Evolutionary conservation across 92 coral and sea anemone species (phyloP).

Genomic region (Siderastrea radians): DNA sequence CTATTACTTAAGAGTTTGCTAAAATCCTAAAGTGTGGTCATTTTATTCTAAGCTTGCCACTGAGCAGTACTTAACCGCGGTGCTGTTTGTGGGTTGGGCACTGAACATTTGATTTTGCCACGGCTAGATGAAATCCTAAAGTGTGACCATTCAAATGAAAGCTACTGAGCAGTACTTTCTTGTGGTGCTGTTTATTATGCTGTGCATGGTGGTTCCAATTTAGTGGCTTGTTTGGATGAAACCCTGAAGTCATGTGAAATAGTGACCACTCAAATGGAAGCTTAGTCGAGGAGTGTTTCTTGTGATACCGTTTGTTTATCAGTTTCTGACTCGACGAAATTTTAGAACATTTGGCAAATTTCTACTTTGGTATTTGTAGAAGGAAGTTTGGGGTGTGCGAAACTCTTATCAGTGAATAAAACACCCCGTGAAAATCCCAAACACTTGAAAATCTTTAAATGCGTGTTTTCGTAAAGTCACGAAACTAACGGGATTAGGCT

Average conservation of each 20-base stretch:
- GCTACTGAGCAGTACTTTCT: no score
- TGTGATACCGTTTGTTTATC: neutral
- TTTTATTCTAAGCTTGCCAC: no score
- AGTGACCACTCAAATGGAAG: no score
- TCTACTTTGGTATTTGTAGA: neutral
- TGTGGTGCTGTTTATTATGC: no score
- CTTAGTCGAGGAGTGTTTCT: neutral
- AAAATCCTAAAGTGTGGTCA: no score
- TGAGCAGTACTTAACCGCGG: no score
- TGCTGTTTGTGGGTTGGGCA: no score
- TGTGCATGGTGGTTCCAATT: neutral
- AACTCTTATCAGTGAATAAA: neutral
- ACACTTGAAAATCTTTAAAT: neutral
- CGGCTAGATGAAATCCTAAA: no score
- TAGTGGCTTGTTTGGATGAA: neutral
- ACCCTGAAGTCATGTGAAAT: neutral
- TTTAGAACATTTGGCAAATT: neutral
- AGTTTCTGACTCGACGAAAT: neutral
- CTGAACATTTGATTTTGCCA: no score
- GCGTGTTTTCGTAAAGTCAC: conserved; percentile 5
- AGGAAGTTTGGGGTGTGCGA: neutral
- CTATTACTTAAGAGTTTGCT: no score
- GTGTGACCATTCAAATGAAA: no score
- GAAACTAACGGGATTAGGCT: conserved; percentile 18
- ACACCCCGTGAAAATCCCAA: neutral